Base-by-base conservation (phyloP, 2,888 invertebrate species). In the Amblyjoppa proteus region DNA sequence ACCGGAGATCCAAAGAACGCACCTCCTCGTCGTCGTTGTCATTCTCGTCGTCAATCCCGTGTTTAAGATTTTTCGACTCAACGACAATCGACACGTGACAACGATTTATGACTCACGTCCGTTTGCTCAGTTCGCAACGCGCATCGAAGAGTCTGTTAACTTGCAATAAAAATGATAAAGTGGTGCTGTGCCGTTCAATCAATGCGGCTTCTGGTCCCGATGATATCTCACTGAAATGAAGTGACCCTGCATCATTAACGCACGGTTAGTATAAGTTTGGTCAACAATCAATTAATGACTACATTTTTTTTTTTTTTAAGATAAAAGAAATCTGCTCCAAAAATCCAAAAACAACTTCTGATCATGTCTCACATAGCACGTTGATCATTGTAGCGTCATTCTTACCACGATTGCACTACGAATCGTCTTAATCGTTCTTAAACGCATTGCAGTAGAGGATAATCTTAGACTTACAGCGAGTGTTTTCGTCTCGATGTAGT, bases 141-240 rank as follows among this genome's bases (percentile, higher is more conserved):
- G 73, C 28, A 31, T 51, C 51, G 64, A 38, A 31, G 38, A 25
- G 20, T 75, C 20, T 20, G 41, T 80, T 25, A 76, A 49, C 38
- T 38, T 38, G 13, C 56, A 11, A 74, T 61, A 58, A 25, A 71
- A 71, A 71, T 74, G 68, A 74, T 51, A 51, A 31, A 76, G 53
- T 76, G 76, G 81, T 82, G 81, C 70, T 76, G 61, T 34, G 70
- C 25, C 61, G 64, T 70, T 51, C 20, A 66, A 76, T 76, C 76
- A 70, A 82, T 82, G 76, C 64, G 71, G 51, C 56, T 71, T 75
- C 28, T 53, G 41, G 70, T 38, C 31, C 64, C 45, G 38, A 66
- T 76, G 41, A 71, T 82, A 70, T 71, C 70, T 71, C 76, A 49
- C 34, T 81, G 51, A 82, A 82, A 77, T 82, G 71, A 71, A 64